phyloP scores from a whole-genome alignment of 1,140 invertebrate species.

The Eubasilissa regina region DNA sequence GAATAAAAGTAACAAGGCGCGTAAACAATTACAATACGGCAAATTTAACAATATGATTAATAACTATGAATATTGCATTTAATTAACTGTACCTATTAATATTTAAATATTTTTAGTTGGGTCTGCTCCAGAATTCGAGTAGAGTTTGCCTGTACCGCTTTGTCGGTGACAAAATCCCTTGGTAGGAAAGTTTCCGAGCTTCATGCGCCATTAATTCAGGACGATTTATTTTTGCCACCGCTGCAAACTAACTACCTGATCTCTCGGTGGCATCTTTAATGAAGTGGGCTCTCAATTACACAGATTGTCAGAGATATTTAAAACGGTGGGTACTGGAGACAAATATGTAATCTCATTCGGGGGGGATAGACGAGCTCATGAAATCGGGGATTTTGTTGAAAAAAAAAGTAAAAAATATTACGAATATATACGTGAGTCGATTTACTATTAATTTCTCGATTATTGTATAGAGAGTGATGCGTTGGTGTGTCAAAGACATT shows the following conservation, averaged over 20 bases:
- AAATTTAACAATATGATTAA: background rate
- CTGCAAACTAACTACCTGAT: conserved; percentile 44
- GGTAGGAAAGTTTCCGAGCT: conserved; percentile 40
- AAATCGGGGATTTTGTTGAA: too few relatives aligned
- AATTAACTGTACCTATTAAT: too few relatives aligned
- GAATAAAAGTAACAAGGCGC: too few relatives aligned
- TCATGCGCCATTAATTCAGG: conserved; percentile 45
- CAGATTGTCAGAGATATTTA: conserved; percentile 8
- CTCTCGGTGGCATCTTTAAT: conserved; percentile 43
- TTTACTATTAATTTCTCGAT: too few relatives aligned
- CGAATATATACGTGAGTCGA: too few relatives aligned
- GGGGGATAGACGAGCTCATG: background rate
- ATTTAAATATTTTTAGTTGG: too few relatives aligned
- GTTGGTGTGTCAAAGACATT: too few relatives aligned
- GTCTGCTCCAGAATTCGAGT: background rate
- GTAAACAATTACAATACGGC: background rate
- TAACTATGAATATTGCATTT: too few relatives aligned
- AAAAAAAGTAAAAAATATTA: too few relatives aligned
- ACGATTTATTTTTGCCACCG: conserved; percentile 43
- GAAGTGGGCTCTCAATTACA: conserved; percentile 41
- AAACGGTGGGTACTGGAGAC: background rate
- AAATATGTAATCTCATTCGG: conserved; percentile 19
- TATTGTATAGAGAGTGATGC: too few relatives aligned
- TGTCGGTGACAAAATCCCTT: conserved; percentile 26
- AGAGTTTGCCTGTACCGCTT: background rate